Evolutionary conservation across 53 echinoderm and acorn worm genomes (phyloP), one percentile per base, ranked within the genome.

Genomic region (Echinarachnius parma): DNA sequence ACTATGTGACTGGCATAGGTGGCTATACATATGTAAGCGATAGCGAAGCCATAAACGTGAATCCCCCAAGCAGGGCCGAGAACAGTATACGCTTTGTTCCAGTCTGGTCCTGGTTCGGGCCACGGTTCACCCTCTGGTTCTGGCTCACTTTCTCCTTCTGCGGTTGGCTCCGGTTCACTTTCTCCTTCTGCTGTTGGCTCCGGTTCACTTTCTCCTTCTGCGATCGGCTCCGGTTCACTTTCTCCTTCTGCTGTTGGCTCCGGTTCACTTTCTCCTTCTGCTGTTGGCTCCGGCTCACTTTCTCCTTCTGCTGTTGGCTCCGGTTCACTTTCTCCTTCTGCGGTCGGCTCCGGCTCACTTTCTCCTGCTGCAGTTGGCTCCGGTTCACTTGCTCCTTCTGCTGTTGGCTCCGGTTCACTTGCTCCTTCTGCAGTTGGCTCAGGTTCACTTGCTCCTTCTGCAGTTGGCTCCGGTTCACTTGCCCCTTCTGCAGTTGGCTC

Each of bases 31-130:
- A 59, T 69, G 77, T 84, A 85, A 4, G 64, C 72, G 9, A 61
- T 3, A 13, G 84, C 84, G 48, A 92, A 88, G 5, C 81, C 77
- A 31, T 78, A 88, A 3, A 79, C 77, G 48, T 92, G 92, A 21
- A 88, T 28, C 2, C 62, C 47, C 67, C 81, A 80, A 9, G 92
- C 92, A 2, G 61, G 50, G 9, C 81, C 81, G 29, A 88, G 46
- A 27, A 78, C 20, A 31, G 44, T 46, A 21, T 52, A 61, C 2
- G 82, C 61, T 2, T 52, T 45, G 24, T 29, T 64, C 92, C 92
- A 92, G 63, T 92, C 67, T n/a, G 92, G 92, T 44, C 92, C 92
- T 16, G 92, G 92, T 56, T 92, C 92, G 1, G 92, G 92, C 92
- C 92, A 92, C 3, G 76, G 81, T 46, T 92, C 92, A 0, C 81